These are phyloP conservation scores for Lepilemur septentrionalis DNA, from an alignment of 2,797 vertebrate species.

Conservation along the genomic window DNA sequence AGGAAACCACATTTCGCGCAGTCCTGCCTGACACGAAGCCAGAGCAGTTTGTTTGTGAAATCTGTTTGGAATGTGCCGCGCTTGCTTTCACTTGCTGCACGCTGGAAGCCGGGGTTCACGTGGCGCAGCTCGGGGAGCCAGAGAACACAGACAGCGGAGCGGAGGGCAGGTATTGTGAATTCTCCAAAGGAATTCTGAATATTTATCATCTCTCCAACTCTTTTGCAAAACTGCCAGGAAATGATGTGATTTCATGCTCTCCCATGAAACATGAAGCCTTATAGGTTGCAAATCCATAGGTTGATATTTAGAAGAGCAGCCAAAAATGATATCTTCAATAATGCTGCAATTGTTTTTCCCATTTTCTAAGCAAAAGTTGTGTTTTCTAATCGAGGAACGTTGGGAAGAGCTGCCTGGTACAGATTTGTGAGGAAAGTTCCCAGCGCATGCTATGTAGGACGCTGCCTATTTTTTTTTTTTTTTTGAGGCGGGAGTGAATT, in stretches of 20 bases:
- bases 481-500: neutral
- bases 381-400: accelerated
- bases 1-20: slow-evolving; percentile 58
- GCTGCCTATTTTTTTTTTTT: too few relatives aligned
- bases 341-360: accelerated
- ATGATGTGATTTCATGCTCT: neutral
- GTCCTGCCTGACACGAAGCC: slow-evolving; percentile 44
- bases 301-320: neutral
- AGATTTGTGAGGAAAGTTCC: accelerated
- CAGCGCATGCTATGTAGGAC: accelerated
- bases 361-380: neutral
- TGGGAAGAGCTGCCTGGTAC: neutral
- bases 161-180: accelerated
- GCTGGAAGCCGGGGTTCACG: neutral
- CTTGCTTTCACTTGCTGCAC: neutral
- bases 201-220: neutral
- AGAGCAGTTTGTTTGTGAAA: neutral
- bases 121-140: neutral
- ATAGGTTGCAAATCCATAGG: too few relatives aligned
- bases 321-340: neutral
- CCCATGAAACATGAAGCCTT: accelerated
- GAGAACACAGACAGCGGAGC: too few relatives aligned
- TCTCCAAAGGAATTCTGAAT: neutral
- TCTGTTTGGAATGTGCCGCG: neutral
- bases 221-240: neutral